These are phyloP conservation scores for Ataeniobius toweri DNA, from an alignment of 2,797 vertebrate species.

Conservation along the genomic window DNA sequence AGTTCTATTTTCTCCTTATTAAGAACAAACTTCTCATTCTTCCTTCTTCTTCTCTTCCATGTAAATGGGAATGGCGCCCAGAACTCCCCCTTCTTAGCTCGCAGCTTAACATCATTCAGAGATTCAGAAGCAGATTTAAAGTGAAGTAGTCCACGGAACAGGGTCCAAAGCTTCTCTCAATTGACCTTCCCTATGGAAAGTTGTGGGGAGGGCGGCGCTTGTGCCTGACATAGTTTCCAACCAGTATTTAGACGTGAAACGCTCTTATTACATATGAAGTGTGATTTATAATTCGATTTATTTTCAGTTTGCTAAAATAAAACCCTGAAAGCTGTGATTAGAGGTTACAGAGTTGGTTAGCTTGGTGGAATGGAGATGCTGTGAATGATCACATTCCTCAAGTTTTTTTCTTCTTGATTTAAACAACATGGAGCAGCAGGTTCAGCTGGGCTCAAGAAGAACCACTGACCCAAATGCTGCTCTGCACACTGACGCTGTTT, in stretches of 20 bases:
- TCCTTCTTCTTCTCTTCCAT: background rate
- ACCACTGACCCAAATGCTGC: slow-evolving; percentile 53
- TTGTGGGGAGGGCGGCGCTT: slow-evolving; percentile 20
- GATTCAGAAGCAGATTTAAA: slow-evolving; percentile 40
- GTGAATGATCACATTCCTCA: slow-evolving; percentile 30
- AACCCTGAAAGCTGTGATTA: slow-evolving; percentile 31
- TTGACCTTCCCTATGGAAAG: slow-evolving; percentile 51
- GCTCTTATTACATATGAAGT: slow-evolving; percentile 7
- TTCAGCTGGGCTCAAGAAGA: slow-evolving; percentile 51
- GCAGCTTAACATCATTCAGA: background rate
- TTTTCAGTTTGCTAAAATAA: slow-evolving; percentile 6
- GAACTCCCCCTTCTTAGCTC: background rate
- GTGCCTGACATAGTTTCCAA: slow-evolving; percentile 29
- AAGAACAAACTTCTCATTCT: background rate
- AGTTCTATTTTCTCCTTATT: background rate
- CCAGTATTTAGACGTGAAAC: slow-evolving; percentile 10
- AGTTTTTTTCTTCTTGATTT: slow-evolving; percentile 14
- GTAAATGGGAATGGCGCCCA: background rate
- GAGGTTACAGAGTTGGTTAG: slow-evolving; percentile 36
- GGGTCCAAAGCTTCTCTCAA: slow-evolving; percentile 6
- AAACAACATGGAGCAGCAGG: slow-evolving; percentile 27
- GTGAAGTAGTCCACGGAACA: slow-evolving; percentile 32
- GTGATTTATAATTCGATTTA: slow-evolving; percentile 12
- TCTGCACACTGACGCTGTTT: slow-evolving; percentile 1
- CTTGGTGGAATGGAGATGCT: slow-evolving; percentile 18